Conservation (phyloP, 2,113 vertebrate genomes). For the Thalassarche chlororhynchos region DNA sequence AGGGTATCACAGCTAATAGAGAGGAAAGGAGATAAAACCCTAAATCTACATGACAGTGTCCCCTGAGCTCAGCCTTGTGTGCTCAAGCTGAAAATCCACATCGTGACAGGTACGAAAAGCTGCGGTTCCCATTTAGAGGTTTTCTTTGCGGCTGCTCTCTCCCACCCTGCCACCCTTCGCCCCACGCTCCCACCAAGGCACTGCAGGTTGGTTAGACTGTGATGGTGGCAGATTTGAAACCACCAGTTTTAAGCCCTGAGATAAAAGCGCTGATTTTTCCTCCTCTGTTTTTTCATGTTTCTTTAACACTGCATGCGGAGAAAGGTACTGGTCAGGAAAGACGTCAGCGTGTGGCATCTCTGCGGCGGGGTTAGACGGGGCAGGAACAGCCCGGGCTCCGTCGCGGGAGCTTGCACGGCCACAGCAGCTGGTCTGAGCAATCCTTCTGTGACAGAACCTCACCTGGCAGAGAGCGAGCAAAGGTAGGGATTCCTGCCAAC, state of each 20-base stretch:
- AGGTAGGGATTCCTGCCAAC: neutral
- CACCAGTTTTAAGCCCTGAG: neutral
- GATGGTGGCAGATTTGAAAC: neutral
- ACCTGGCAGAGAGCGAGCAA: neutral
- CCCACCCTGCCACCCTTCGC: neutral
- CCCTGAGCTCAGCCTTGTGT: constrained; percentile 40
- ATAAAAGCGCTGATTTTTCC: neutral
- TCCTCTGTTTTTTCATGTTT: neutral
- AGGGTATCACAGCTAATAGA: constrained; percentile 42
- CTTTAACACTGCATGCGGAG: rapidly evolving
- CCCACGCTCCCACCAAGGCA: neutral
- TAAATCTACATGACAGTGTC: constrained; percentile 59
- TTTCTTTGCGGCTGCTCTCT: neutral
- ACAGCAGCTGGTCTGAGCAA: neutral
- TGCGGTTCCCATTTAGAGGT: neutral
- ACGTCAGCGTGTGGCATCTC: neutral
- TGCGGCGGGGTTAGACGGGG: rapidly evolving
- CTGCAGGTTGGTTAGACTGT: rapidly evolving
- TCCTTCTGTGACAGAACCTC: neutral
- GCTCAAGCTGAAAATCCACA: constrained; percentile 29
- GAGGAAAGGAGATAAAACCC: constrained; percentile 3
- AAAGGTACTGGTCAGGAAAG: neutral
- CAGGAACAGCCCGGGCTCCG: neutral
- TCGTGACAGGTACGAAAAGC: constrained; percentile 40
- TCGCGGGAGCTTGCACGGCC: neutral